Base-by-base conservation (phyloP, 92 coral and sea anemone genomes). In the Paragorgia papillata region DNA sequence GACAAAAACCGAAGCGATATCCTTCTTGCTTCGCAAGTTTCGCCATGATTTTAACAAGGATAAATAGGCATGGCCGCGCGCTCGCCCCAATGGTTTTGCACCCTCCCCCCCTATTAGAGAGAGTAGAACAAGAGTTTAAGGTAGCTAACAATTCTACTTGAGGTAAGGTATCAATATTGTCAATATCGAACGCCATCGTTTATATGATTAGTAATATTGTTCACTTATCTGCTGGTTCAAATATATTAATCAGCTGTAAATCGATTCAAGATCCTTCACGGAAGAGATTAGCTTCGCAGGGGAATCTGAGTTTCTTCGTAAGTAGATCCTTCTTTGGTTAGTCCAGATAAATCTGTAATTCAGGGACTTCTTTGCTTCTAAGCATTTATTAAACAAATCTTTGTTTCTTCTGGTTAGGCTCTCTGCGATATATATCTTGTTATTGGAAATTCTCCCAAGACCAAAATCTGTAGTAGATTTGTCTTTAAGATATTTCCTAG, bases 261-360 rank as follows among this genome's bases (percentile, higher is more conserved):
- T 19, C 9, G 9, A 0, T 26, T 62, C 69, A 62, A 63, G 46
- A 33, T 63, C 70, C 12, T 29, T 17, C 51, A 33, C 8, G 17
- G 70, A 15, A 2, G 70, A 32, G 29, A 63, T 63, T 63, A 37
- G 25, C 70, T 13, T 63, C 9, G 39, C 43, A 37, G 70, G 70
- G 1, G 70, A 7, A 22, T 4, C 34, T 37, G 70, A 29, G 24
- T 51, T n/a, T n/a, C n/a, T n/a, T n/a, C n/a, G n/a, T n/a, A n/a
- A n/a, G n/a, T n/a, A n/a, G n/a, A n/a, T n/a, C n/a, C n/a, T 69
- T 2, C 61, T 60, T 10, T 46, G 37, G 19, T 7, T 12, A 29
- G 76, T 69, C 76, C 76, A 69, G 6, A 69, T 49, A 19, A 69
- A 69, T 51, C 48, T 69, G 54, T 69, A 69, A 19, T 69, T 69